phyloP scores from a whole-genome alignment of 2,888 invertebrate species.

The Arctia plantaginis region DNA sequence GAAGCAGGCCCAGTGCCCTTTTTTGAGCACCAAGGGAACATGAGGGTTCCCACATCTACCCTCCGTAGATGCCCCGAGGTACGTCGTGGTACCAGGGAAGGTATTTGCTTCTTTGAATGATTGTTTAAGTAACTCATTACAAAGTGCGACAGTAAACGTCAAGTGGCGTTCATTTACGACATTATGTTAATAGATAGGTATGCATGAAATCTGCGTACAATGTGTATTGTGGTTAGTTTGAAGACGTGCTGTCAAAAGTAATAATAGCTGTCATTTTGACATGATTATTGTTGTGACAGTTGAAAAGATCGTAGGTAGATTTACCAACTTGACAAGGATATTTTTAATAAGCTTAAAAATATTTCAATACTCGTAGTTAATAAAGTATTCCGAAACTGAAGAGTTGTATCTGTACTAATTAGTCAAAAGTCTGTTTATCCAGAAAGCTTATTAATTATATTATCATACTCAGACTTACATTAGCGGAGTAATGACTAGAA shows the following conservation, averaged over 20 bases:
- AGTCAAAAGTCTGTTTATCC: background rate
- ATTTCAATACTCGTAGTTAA: background rate
- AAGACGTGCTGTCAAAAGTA: constrained; percentile 18
- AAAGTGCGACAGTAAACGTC: background rate
- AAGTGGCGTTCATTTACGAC: constrained; percentile 19
- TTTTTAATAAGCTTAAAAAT: background rate
- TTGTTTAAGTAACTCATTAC: constrained; percentile 3
- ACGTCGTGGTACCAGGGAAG: no score
- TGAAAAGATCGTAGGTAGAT: constrained; percentile 14
- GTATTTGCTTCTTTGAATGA: background rate
- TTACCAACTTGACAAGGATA: background rate
- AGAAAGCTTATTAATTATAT: background rate
- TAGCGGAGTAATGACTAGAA: background rate
- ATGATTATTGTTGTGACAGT: constrained; percentile 36
- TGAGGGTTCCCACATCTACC: no score
- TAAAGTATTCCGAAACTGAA: background rate
- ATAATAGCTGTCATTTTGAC: constrained; percentile 28
- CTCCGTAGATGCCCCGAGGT: no score
- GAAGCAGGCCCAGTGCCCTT: no score
- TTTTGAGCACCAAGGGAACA: no score
- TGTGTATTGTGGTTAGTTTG: constrained; percentile 27
- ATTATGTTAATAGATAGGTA: constrained; percentile 30
- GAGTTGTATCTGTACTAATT: background rate
- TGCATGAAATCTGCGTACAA: constrained; percentile 26
- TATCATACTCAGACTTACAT: background rate